phyloP scores from a whole-genome alignment of 2,888 invertebrate species.

The Philhelius pedissequus region DNA sequence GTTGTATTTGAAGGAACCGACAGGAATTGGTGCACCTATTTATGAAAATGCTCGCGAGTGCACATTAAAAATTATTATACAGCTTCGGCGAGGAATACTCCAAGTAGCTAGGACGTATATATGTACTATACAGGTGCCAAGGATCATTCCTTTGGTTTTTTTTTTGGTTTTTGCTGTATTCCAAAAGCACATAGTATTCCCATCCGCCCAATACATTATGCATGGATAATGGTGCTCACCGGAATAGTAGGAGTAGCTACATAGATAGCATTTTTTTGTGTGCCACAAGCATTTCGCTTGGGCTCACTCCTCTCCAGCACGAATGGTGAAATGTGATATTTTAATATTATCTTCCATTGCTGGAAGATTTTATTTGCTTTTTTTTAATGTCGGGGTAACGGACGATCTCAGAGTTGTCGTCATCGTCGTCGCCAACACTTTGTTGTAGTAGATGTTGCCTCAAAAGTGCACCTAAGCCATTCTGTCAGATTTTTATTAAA shows the following conservation, averaged over 20 bases:
- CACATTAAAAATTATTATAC: constrained; percentile 62
- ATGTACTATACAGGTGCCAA: constrained; percentile 42
- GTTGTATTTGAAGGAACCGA: background rate
- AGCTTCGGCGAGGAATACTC: background rate
- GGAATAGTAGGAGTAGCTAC: constrained; percentile 14
- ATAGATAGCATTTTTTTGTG: background rate
- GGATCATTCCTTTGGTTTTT: constrained; percentile 40
- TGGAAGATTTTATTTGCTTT: background rate
- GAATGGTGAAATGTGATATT: constrained; percentile 47
- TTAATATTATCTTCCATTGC: constrained; percentile 23
- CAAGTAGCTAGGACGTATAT: background rate
- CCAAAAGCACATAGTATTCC: background rate
- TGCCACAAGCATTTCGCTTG: constrained; percentile 16
- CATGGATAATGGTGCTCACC: constrained; percentile 32
- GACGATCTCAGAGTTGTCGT: background rate
- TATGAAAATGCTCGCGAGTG: constrained; percentile 50
- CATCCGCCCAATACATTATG: constrained; percentile 35
- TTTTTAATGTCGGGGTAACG: background rate
- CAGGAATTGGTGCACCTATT: constrained; percentile 19
- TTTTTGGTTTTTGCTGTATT: background rate
- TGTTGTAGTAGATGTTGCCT: constrained; percentile 7
- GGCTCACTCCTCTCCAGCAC: constrained; percentile 18
- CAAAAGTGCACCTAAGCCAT: constrained; percentile 39
- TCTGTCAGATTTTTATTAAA: constrained; percentile 27
- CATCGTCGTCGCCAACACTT: background rate